A percentile compares a stretch with the other conserved stretches of the same genome.
These are phyloP conservation scores for Alexandromys fortis DNA, from an alignment of 2,113 vertebrate species.

Conservation along the genomic window DNA sequence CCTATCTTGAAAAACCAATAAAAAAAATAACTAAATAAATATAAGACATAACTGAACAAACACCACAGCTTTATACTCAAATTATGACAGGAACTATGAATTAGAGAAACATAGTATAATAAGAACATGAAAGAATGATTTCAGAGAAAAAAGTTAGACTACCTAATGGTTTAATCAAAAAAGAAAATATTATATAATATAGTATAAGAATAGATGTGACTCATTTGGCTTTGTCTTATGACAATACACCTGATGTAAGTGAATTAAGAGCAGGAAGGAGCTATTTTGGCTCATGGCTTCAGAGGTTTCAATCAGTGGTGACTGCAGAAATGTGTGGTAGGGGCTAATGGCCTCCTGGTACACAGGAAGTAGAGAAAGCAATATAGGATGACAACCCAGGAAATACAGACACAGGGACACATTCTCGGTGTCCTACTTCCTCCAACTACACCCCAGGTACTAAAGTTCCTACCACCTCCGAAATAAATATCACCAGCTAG, in stretches of 20 bases:
- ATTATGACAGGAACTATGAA: background rate
- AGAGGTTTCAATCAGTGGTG: background rate
- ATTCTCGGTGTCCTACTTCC: background rate
- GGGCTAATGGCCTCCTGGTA: background rate
- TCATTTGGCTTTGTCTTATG: background rate
- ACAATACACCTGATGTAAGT: background rate
- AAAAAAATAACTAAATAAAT: background rate
- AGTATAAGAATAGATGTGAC: background rate
- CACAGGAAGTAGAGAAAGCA: background rate
- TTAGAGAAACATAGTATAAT: background rate
- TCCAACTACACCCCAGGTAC: background rate
- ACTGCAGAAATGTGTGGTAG: background rate
- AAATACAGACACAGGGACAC: background rate
- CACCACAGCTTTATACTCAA: background rate
- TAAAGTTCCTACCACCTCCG: background rate
- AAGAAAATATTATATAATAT: background rate
- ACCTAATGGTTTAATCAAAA: background rate
- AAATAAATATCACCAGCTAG: background rate
- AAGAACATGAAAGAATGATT: background rate
- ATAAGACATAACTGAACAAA: background rate
- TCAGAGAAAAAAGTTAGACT: background rate
- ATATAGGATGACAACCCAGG: background rate
- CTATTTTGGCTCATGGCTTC: background rate
- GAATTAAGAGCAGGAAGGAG: background rate
- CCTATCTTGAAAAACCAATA: background rate